Evolutionary conservation across 2,888 invertebrate species (phyloP), one percentile per base, ranked within the genome.

Genomic region (Nomada ferruginata): DNA sequence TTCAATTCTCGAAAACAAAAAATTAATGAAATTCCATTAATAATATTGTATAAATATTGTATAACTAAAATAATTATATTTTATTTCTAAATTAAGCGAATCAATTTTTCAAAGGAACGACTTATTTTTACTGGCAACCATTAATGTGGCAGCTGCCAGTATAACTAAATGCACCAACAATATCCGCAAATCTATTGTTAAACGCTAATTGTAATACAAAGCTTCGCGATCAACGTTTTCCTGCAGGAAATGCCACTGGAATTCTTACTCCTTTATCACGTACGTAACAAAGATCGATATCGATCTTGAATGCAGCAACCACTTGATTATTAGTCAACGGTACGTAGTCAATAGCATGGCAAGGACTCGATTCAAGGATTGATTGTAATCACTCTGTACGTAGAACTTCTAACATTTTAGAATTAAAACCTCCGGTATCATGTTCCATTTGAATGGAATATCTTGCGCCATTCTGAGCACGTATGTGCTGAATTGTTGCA

Each of bases 281-380:
- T 15, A 61, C 5, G 47, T 53, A 74, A 70, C 44, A 15, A 55
- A 18, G 23, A 23, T 42, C 55, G 71, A 74, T 71, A 74, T 26
- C n/a, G 60, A 52, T 76, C 63, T 84, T 36, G 26, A 9, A 69
- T 69, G n/a, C 36, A 44, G 18, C 61, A 83, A 77, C 61, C 64
- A 83, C 64, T 74, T 11, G 50, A 60, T 55, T 71, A 61, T 18
- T 76, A 11, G 75, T 81, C 80, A 84, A 77, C 5, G 77, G 80
- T 74, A 29, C 50, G 7, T 13, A 44, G 42, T 57, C 61, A 5
- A 47, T 57, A 44, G 53, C 18, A 42, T 11, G 13, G 4, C 79
- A 80, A 83, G 76, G 71, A 70, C 73, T 76, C 11, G 50, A 57
- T 68, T 7, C 68, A 83, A 79, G 52, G 60, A 81, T 72, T 50